These are phyloP conservation scores for Protonemura montana DNA, from an alignment of 2,888 invertebrate genomes.

Conservation along the genomic window DNA sequence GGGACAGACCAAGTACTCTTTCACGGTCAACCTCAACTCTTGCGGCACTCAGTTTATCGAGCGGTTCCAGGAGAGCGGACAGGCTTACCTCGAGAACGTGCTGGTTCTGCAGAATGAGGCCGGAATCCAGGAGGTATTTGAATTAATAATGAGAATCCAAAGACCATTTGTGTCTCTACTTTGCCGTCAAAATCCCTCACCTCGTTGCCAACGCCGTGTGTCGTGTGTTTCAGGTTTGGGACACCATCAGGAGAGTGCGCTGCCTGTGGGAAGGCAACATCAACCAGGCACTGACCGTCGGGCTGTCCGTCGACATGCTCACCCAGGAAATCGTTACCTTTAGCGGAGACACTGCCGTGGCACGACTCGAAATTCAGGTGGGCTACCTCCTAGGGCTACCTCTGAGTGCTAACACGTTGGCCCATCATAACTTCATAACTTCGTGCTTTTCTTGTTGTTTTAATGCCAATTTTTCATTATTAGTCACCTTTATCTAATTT, in stretches of 20 bases:
- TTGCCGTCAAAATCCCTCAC: too few species aligned
- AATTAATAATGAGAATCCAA: too few species aligned
- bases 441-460: too few species aligned
- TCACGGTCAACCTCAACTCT: slow-evolving; percentile 76
- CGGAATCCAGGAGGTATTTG: slow-evolving; percentile 72
- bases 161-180: too few species aligned
- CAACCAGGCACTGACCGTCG: slow-evolving; percentile 76
- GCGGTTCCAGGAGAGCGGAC: slow-evolving; percentile 77
- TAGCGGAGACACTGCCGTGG: slow-evolving; percentile 84
- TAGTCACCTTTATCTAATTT: too few species aligned
- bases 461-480: too few species aligned
- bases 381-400: background rate
- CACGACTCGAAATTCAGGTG: slow-evolving; percentile 76
- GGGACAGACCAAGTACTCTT: slow-evolving; percentile 72
- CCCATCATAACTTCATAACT: too few species aligned
- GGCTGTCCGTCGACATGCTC: slow-evolving; percentile 79
- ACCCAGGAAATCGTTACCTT: slow-evolving; percentile 83
- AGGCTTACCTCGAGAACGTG: slow-evolving; percentile 81
- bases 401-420: too few species aligned
- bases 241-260: slow-evolving; percentile 77
- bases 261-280: slow-evolving; percentile 85
- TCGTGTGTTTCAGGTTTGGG: slow-evolving; percentile 71
- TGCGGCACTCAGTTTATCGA: slow-evolving; percentile 84
- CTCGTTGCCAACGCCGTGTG: too few species aligned
- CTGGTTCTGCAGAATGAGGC: slow-evolving; percentile 80